Base-by-base conservation (phyloP, 1,140 invertebrate genomes). In the Papilio glaucus region DNA sequence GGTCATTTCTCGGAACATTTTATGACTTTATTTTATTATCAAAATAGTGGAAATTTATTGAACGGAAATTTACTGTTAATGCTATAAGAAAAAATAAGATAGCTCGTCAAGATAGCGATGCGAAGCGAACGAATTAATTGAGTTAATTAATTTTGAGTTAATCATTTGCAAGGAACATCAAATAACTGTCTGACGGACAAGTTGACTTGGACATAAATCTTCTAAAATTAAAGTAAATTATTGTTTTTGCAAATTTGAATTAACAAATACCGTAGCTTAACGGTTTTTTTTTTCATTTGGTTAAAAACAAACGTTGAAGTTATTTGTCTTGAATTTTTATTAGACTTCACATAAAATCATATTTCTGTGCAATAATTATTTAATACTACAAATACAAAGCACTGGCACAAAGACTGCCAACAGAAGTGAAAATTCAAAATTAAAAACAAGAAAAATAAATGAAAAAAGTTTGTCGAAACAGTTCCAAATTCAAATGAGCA, bases 11-110 rank as follows among this genome's bases (percentile, higher is more conserved):
- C 49, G 49, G 49, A 53, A 53, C 21, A 53, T 53, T 53, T 53
- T 53, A 53, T 53, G 49, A 53, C 49, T 53, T 53, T 53, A 53
- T 53, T 53, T 53, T 53, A 53, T 21, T 53, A 53, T 53, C 49
- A 53, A 53, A 53, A 53, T 53, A 53, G 49, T 53, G 49, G 49
- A 26, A 26, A 53, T 53, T 53, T 53, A 53, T 53, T 53, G 49
- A 10, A 26, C 49, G 49, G 49, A 53, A 53, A 53, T 53, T 53
- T 53, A 53, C 49, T 53, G 49, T 53, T 53, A 53, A 21, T 53
- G 9, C 18, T 53, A 53, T 53, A 53, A 53, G 18, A 53, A 53
- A 53, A 53, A 53, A n/a, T n/a, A n/a, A n/a, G n/a, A n/a, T n/a
- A n/a, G n/a, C n/a, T n/a, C 21, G 49, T 8, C 49, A 53, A 53